Conservation (phyloP, 2,113 vertebrate species). For the Martes martes region DNA sequence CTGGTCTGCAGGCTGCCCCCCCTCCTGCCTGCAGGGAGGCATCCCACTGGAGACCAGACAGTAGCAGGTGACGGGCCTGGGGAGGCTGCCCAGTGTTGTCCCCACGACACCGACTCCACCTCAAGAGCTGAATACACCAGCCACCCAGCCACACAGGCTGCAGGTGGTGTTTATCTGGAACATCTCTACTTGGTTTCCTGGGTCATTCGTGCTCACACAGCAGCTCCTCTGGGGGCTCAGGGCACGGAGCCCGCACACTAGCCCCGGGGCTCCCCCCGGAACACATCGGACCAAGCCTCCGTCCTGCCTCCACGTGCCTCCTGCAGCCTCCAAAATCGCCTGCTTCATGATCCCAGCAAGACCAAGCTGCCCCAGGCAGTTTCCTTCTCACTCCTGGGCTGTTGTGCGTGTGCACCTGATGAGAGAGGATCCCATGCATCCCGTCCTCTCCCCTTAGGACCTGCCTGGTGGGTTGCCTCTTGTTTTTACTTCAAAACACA, state of each 20-base stretch:
- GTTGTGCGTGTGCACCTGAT: fast-evolving
- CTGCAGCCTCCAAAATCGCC: fast-evolving
- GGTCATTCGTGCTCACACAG: neutral
- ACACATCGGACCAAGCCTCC: neutral
- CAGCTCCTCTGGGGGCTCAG: no score
- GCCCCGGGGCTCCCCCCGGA: neutral
- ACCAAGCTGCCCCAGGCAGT: neutral
- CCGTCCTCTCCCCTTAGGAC: neutral
- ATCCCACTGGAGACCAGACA: fast-evolving
- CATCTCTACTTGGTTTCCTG: neutral
- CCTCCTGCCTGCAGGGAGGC: neutral
- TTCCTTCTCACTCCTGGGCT: neutral
- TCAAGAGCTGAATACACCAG: neutral
- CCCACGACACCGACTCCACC: neutral
- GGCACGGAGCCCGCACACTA: neutral
- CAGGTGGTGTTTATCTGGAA: neutral
- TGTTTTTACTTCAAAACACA: neutral
- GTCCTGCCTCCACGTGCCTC: neutral
- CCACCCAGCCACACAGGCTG: neutral
- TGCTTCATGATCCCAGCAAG: neutral
- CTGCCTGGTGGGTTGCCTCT: neutral
- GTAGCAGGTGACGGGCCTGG: no score
- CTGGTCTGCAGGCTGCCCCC: neutral
- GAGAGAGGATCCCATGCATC: fast-evolving
- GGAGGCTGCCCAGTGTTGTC: neutral